phyloP scores from a whole-genome alignment of 1,140 invertebrate species.

The Drosophila willistoni region DNA sequence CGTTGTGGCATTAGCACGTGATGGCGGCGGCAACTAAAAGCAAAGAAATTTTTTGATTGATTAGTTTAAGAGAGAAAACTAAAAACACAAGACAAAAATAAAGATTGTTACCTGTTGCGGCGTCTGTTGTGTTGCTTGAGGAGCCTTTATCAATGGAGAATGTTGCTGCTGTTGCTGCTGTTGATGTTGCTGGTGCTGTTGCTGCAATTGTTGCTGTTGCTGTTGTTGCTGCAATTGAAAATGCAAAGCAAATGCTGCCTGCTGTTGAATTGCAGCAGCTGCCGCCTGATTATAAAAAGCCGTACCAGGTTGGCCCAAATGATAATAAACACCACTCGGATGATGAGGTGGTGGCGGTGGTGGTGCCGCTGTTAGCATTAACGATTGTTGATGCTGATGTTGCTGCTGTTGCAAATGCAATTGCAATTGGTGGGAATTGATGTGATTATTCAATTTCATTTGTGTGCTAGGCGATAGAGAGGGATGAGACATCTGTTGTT shows the following conservation, averaged over 20 bases:
- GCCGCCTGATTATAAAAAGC: slow-evolving; percentile 61
- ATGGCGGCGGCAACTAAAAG: slow-evolving; percentile 40
- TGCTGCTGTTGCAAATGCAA: slow-evolving; percentile 65
- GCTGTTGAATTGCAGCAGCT: slow-evolving; percentile 67
- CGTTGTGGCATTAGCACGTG: slow-evolving; percentile 16
- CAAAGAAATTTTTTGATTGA: background rate
- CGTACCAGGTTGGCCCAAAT: slow-evolving; percentile 52
- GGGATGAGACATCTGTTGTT: slow-evolving; percentile 62
- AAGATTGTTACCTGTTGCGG: slow-evolving; percentile 13
- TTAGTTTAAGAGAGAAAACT: background rate
- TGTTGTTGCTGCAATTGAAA: slow-evolving; percentile 44
- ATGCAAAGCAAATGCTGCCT: slow-evolving; percentile 52
- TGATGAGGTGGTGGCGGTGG: slow-evolving; percentile 64
- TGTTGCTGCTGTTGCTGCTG: slow-evolving; percentile 57
- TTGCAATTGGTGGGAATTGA: slow-evolving; percentile 76
- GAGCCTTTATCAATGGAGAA: slow-evolving; percentile 50
- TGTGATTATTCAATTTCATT: slow-evolving; percentile 77
- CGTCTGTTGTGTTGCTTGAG: slow-evolving; percentile 35
- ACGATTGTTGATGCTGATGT: slow-evolving; percentile 52
- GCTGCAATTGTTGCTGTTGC: slow-evolving; percentile 54
- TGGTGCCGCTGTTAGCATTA: slow-evolving; percentile 43
- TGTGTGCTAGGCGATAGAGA: slow-evolving; percentile 76
- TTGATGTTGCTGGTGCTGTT: slow-evolving; percentile 49
- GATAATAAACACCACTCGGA: slow-evolving; percentile 50
- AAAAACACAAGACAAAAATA: background rate